Base-by-base conservation (phyloP, 2,797 vertebrate species). In the Fundulus diaphanus region DNA sequence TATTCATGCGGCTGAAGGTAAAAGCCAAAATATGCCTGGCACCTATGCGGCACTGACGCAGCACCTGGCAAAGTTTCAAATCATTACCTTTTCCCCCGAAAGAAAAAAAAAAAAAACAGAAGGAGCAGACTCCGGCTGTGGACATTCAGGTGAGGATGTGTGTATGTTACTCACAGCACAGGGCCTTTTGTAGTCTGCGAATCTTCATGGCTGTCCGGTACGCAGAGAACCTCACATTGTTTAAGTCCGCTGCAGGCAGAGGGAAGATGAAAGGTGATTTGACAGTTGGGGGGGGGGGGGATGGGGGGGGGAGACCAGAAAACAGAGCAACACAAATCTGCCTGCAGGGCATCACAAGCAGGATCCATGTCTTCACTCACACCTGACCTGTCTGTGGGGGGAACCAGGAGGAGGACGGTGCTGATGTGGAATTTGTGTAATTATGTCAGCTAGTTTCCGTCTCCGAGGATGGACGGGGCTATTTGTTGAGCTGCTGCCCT, bases 201-300 rank as follows among this genome's bases (percentile, higher is more conserved):
- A 98, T 99, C 94, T 99, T 99, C 96, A 99, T 99, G 72, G 98
- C 98, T 0, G 98, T 99, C 79, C 98, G 95, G 92, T 99, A 99
- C 48, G 98, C 98, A 6, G 98, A 99, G 94, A 99, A 99, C 79
- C 98, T 96, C 42, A 99, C 97, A 0, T 98, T 99, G 94, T 99
- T 99, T 89, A 99, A 90, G 92, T 99, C 98, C 71, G 96, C 98
- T 99, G 86, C 80, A 95, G 66, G 69, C n/a, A 67, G 59, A 46
- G 72, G 54, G 57, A 20, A 76, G 79, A 88, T 77, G 80, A 90
- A 75, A 83, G 69, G 68, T 13, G 73, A 75, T 70, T 1, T 12
- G 80, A 79, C 70, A 74, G 77, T 73, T 73, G 48, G 56, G 70
- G 46, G 54, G 68, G 70, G 68, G 79, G 24, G 0, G 49, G 78